Conservation (phyloP, 2,888 invertebrate species). For the Agonopterix heracliana region DNA sequence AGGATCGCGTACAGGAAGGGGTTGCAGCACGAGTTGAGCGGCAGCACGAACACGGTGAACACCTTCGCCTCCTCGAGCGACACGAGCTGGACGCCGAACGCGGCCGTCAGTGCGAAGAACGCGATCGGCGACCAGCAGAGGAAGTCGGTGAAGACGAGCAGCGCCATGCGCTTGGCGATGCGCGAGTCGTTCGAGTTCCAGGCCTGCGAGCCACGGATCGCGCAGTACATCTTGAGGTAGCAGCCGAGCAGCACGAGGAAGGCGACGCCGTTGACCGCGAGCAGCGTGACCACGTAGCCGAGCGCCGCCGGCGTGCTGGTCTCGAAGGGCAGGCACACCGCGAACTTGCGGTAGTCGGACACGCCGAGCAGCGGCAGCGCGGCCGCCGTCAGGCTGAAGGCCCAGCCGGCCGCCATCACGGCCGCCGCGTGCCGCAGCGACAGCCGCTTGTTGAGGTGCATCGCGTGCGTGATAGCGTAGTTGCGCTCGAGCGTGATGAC, state of each 20-base stretch:
- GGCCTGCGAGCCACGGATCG: constrained; percentile 96
- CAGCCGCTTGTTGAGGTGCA: constrained; percentile 96
- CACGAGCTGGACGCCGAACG: constrained; percentile 92
- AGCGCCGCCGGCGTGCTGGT: constrained; percentile 86
- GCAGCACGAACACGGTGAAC: constrained; percentile 96
- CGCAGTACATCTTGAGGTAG: constrained; percentile 98
- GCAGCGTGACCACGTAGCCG: constrained; percentile 92
- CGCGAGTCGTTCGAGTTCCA: constrained; percentile 98
- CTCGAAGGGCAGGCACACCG: constrained; percentile 97
- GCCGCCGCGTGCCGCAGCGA: constrained; percentile 92
- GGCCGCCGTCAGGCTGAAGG: constrained; percentile 91
- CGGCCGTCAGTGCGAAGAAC: constrained; percentile 95
- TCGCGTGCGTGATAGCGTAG: constrained; percentile 98
- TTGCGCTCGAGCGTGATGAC: constrained; percentile 97
- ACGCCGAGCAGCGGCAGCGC: constrained; percentile 92
- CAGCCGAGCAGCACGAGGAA: constrained; percentile 97
- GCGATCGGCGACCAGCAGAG: constrained; percentile 99
- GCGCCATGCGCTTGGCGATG: constrained; percentile 97
- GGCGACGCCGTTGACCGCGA: constrained; percentile 94
- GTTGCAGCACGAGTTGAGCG: constrained; percentile 97
- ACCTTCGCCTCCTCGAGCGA: constrained; percentile 97
- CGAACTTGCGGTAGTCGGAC: constrained; percentile 97
- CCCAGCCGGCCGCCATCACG: constrained; percentile 96
- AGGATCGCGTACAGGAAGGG: constrained; percentile 98
- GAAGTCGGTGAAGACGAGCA: constrained; percentile 97